Evolutionary conservation across 2,797 vertebrate genomes (phyloP), one percentile per base, ranked within the genome.

Genomic region (Neopelma chrysocephalum): DNA sequence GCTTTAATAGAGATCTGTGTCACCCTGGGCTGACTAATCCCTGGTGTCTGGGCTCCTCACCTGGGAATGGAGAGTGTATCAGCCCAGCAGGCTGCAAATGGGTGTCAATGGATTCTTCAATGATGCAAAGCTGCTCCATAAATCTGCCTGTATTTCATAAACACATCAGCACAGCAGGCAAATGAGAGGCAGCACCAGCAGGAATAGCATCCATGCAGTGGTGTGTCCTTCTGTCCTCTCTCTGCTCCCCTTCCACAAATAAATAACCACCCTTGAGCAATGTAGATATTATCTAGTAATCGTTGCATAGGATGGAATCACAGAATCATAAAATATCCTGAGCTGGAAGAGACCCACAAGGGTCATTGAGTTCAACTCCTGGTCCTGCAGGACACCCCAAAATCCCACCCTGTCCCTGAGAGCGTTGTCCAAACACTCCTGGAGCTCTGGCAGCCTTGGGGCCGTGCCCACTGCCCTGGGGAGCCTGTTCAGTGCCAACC

Each of bases 1-100:
- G 21, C 80, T 84, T 95, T 93, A 91, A 47, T 57, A 91, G 93
- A 88, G 81, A 93, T 75, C 61, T 66, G 42, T 90, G 83, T 93
- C 94, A 86, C n/a, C 36, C 66, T 58, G 72, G 68, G 62, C 72
- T 96, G 95, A 65, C 53, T 64, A 76, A 93, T 60, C 93, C 82
- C 79, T 38, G 12, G 53, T 92, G 82, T 89, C 89, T 94, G 66
- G 27, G 21, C 72, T 87, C 62, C 82, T 88, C 86, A 77, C 68
- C 83, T 76, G 78, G 92, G 60, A 82, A 77, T 2, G 2, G 34
- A 72, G 78, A 82, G 51, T 1, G 11, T 15, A 22, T 77, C 82
- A 71, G 66, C 70, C 16, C 60, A 47, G 64, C 61, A 64, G 69
- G 79, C 68, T 92, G 57, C 20, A 45, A 77, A 47, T 92, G 50